Base-by-base conservation (phyloP, 1,140 invertebrate genomes). In the Atta colombica region DNA sequence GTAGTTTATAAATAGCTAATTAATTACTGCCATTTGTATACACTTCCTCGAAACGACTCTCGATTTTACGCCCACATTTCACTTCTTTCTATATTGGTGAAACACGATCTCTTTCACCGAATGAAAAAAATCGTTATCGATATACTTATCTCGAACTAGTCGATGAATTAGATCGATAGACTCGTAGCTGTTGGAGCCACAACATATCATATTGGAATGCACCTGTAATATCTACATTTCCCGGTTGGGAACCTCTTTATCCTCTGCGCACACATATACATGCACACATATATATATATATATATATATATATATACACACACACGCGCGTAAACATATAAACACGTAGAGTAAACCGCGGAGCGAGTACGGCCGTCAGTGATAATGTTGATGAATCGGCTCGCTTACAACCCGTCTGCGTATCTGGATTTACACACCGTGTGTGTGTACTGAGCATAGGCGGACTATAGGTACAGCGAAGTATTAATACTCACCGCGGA, bases 381-480 rank as follows among this genome's bases (percentile, higher is more conserved):
- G 94, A 94, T 94, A 94, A 94, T 94, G 93, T 93, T 94, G 94
- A 94, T 94, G 92, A 94, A 94, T 94, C 90, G 93, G 88, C 92
- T 92, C 91, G 91, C 90, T 91, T 91, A 91, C 87, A 91, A 69
- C 71, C 75, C 87, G 85, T 80, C 84, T 77, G 78, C 82, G 85
- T 84, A 84, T 84, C 78, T 71, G 80, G 68, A 72, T 84, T 87
- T 84, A 87, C 85, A 65, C 77, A 58, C 49, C 51, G 61, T 71
- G 66, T 65, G 18, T 78, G 58, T 21, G 0, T 82, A 61, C 35
- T 12, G 51, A 60, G 53, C 25, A 74, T 49, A 82, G 35, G 68
- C 55, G 53, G 39, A 10, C 31, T 69, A 68, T 49, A 68, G 65
- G 16, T 81, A 49, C 51, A 51, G 69, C 69, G 69, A 74, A 69